Base-by-base conservation (phyloP, 2,888 invertebrate species). In the Lydus trimaculatus region DNA sequence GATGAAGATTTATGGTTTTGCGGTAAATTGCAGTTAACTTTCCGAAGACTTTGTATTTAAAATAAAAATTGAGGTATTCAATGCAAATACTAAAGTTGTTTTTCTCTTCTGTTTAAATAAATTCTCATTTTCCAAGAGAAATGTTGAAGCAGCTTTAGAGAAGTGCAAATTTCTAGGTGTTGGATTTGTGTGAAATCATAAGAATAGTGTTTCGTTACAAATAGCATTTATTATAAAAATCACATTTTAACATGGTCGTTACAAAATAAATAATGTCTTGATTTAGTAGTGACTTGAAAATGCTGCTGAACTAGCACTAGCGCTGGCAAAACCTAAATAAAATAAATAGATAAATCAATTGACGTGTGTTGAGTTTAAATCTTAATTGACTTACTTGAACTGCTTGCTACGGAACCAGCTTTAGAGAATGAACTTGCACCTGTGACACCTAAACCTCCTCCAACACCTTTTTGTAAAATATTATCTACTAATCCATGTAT, bases 391-490 rank as follows among this genome's bases (percentile, higher is more conserved):
- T 68, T 25, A 68, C 67, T 68, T 48, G 64, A 61, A 64, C 67
- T 64, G 9, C 67, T 17, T 3, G 65, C 68, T 48, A 62, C 61
- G 11, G 68, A 61, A 31, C 31, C 23, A 15, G 62, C 20, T 48
- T 65, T 68, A 33, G 68, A 58, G 62, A 65, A 68, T 15, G 68
- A 68, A 31, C 67, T 64, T 31, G 67, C 59, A 43, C 68, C 68
- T 15, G 68, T 33, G 23, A 65, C 20, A 33, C 68, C 68, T 25
- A 65, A 23, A 65, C 58, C 43, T 31, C 68, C 68, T 28, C 68
- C 68, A 25, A 65, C 13, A 23, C 58, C 63, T 62, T 62, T 59
- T 43, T 65, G 23, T 63, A 61, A 58, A 68, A 68, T 58, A 28
- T 39, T 61, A 58, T 58, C 58, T 1, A 68, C 25, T 15, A 68